phyloP scores from a whole-genome alignment of 1,140 invertebrate genomes.

The Drosophila orena region DNA sequence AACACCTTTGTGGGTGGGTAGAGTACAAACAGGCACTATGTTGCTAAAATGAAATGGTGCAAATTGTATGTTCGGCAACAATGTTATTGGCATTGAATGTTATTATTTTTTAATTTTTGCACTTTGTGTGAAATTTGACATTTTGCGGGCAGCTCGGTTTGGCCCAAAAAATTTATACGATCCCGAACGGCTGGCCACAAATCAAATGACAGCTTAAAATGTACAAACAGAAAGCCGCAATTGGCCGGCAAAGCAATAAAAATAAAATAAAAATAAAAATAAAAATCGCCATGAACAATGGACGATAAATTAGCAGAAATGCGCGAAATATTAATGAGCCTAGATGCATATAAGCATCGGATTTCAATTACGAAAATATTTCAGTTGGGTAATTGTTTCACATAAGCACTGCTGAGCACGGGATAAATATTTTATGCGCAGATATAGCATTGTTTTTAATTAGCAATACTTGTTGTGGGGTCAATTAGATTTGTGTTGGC shows the following conservation, averaged over 20 bases:
- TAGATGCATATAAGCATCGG: conserved; percentile 30
- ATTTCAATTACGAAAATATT: conserved; percentile 65
- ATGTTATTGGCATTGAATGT: conserved; percentile 20
- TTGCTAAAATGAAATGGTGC: conserved; percentile 40
- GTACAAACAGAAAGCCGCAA: conserved; percentile 46
- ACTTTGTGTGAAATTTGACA: conserved; percentile 64
- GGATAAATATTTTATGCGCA: conserved; percentile 39
- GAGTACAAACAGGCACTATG: not conserved
- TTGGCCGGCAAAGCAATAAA: conserved; percentile 36
- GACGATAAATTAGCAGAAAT: conserved; percentile 60
- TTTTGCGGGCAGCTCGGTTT: conserved; percentile 59
- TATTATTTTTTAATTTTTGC: conserved; percentile 40
- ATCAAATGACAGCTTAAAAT: conserved; percentile 56
- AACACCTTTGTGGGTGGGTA: not conserved
- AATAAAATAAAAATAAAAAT: conserved; percentile 41
- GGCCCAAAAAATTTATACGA: conserved; percentile 51
- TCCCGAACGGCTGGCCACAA: conserved; percentile 50
- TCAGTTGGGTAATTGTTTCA: conserved; percentile 48
- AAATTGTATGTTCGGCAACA: conserved; percentile 10
- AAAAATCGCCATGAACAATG: conserved; percentile 36
- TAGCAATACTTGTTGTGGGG: conserved; percentile 39
- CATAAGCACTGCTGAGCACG: conserved; percentile 22
- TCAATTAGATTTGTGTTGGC: conserved; percentile 42
- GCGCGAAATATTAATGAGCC: conserved; percentile 64
- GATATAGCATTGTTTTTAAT: conserved; percentile 52